Conservation (phyloP, 2,113 vertebrate species). For the Podocnemis expansa region DNA sequence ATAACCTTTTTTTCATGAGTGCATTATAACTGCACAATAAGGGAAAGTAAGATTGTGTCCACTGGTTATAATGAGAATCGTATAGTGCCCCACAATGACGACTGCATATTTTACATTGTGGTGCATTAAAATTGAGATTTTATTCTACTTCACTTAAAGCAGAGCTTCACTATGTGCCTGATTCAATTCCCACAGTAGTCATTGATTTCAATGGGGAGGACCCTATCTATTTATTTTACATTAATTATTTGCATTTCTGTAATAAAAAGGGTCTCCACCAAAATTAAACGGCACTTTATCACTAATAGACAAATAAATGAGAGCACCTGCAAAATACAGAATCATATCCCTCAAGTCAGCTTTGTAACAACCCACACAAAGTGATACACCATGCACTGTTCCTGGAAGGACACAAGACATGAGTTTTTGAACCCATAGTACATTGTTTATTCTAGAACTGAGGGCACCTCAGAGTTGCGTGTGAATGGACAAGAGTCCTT, state of each 20-base stretch:
- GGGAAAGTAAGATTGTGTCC: neutral
- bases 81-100: neutral
- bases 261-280: neutral
- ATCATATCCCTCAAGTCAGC: neutral
- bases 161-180: neutral
- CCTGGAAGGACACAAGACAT: neutral
- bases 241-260: neutral
- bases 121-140: neutral
- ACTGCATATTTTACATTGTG: neutral
- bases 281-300: neutral
- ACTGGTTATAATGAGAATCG: neutral
- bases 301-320: neutral
- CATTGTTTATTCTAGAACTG: neutral
- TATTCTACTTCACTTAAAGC: neutral
- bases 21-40: neutral
- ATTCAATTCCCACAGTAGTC: neutral
- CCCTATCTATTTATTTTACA: neutral
- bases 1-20: neutral
- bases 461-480: neutral
- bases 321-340: neutral
- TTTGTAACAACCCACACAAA: neutral
- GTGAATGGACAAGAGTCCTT: neutral
- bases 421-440: neutral
- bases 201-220: neutral
- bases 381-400: neutral